Evolutionary conservation across 1,140 invertebrate genomes (phyloP).

Genomic region (Drosophila erecta): DNA sequence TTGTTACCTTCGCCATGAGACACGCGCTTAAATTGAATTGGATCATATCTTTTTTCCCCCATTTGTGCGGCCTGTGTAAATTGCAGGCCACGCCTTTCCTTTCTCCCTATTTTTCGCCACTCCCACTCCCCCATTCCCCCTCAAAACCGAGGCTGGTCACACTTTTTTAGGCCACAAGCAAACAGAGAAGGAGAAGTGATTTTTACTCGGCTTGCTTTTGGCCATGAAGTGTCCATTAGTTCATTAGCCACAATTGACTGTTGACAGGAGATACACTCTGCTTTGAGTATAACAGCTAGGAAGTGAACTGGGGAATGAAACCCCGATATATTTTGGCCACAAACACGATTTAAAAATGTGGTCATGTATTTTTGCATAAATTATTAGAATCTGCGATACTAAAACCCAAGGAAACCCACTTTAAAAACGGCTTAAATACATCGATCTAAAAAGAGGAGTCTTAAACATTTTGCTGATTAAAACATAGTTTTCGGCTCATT

Average conservation of each 20-base stretch:
- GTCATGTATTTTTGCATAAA: too few species aligned
- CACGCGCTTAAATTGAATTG: constrained; percentile 81
- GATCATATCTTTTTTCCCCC: constrained; percentile 65
- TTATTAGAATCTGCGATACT: too few species aligned
- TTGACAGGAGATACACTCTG: constrained; percentile 21
- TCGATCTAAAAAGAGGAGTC: too few species aligned
- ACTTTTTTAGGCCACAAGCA: constrained; percentile 18
- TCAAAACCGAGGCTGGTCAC: constrained; percentile 7
- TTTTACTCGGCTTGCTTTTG: constrained; percentile 37
- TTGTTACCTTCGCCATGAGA: constrained; percentile 65
- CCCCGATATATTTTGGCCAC: too few species aligned
- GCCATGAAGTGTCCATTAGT: constrained; percentile 68
- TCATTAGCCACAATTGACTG: constrained; percentile 62
- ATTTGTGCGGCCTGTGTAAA: constrained; percentile 18
- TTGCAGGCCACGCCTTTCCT: constrained; percentile 28
- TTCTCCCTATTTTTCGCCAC: constrained; percentile 1
- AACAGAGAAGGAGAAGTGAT: constrained; percentile 25
- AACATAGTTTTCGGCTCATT: too few species aligned
- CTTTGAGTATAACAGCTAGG: neutral
- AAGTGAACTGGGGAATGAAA: neutral
- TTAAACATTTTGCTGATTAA: neutral
- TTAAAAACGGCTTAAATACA: too few species aligned
- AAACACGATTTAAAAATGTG: too few species aligned
- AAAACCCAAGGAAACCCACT: too few species aligned
- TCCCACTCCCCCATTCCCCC: neutral